A percentile compares a stretch with the other conserved stretches of the same genome.
These are phyloP conservation scores for Parazoanthus swiftii DNA, from an alignment of 92 coral and sea anemone genomes.

Conservation along the genomic window DNA sequence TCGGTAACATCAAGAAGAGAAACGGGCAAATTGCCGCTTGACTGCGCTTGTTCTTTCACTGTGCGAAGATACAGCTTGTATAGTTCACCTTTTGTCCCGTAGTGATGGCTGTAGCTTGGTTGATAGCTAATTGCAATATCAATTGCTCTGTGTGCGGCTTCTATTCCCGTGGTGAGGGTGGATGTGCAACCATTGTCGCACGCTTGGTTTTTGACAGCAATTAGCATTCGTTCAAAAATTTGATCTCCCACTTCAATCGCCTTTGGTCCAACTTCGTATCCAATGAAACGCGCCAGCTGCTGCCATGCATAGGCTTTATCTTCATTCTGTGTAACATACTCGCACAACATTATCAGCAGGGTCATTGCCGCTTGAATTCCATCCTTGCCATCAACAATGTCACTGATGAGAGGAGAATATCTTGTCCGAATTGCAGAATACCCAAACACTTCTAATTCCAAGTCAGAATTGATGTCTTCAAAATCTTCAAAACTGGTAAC, in stretches of 20 bases:
- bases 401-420: slow-evolving; percentile 53
- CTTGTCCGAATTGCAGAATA: slow-evolving; percentile 49
- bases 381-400: slow-evolving; percentile 28
- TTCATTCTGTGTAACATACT: slow-evolving; percentile 42
- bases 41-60: slow-evolving; percentile 2
- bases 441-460: slow-evolving; percentile 50
- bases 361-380: slow-evolving; percentile 43
- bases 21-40: not conserved
- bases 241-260: slow-evolving; percentile 26
- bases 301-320: slow-evolving; percentile 64
- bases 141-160: slow-evolving; percentile 62
- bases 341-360: slow-evolving; percentile 46
- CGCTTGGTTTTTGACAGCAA: not conserved
- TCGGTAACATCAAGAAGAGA: slow-evolving; percentile 25
- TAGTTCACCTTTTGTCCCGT: slow-evolving; percentile 53
- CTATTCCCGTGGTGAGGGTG: slow-evolving; percentile 48
- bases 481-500: slow-evolving; percentile 24
- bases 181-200: not conserved
- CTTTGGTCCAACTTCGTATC: slow-evolving; percentile 58
- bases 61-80: slow-evolving; percentile 51
- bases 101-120: slow-evolving; percentile 55
- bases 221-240: not conserved
- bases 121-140: slow-evolving; percentile 58
- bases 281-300: slow-evolving; percentile 66
- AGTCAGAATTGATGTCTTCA: slow-evolving; percentile 17